A percentile compares a stretch with the other conserved stretches of the same genome.
These are phyloP conservation scores for Hermodice carunculata DNA, from an alignment of 2,888 invertebrate species.

Conservation along the genomic window DNA sequence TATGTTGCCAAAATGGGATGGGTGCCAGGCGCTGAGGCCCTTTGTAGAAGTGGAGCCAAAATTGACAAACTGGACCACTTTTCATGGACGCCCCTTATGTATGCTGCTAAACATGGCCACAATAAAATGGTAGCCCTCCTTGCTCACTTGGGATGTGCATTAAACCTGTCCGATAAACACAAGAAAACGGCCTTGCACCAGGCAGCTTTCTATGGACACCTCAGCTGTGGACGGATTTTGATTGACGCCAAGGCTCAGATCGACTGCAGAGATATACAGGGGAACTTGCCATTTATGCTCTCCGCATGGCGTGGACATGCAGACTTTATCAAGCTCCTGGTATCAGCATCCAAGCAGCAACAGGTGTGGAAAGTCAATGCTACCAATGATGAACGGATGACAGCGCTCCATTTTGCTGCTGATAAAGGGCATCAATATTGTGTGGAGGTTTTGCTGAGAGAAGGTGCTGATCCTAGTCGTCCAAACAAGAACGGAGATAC, in stretches of 20 bases:
- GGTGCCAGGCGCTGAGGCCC: background rate
- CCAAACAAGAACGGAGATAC: slow-evolving; percentile 46
- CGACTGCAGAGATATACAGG: slow-evolving; percentile 7
- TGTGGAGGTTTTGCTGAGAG: slow-evolving; percentile 24
- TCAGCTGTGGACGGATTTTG: slow-evolving; percentile 6
- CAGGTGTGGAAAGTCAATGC: slow-evolving; percentile 10
- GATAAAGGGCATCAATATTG: slow-evolving; percentile 20
- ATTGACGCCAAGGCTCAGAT: slow-evolving; percentile 5
- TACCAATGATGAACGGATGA: slow-evolving; percentile 16
- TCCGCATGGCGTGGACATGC: slow-evolving; percentile 12
- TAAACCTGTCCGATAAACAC: background rate
- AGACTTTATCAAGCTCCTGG: slow-evolving; percentile 8
- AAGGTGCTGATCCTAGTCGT: slow-evolving; percentile 39
- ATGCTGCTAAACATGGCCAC: slow-evolving; percentile 15
- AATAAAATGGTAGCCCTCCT: slow-evolving; percentile 4
- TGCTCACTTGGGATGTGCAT: slow-evolving; percentile 4
- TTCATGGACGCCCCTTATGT: slow-evolving; percentile 10
- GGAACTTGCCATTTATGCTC: slow-evolving; percentile 11
- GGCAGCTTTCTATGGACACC: slow-evolving; percentile 9
- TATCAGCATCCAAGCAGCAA: background rate
- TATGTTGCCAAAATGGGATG: slow-evolving; percentile 12
- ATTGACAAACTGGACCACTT: background rate
- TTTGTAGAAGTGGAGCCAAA: background rate
- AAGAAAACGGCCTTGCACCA: slow-evolving; percentile 16
- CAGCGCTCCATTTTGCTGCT: slow-evolving; percentile 14